Percentiles rank a stretch among this genome's conserved stretches.
These are phyloP conservation scores for Ceyx melanurus DNA, from an alignment of 2,113 vertebrate genomes.

Conservation along the genomic window DNA sequence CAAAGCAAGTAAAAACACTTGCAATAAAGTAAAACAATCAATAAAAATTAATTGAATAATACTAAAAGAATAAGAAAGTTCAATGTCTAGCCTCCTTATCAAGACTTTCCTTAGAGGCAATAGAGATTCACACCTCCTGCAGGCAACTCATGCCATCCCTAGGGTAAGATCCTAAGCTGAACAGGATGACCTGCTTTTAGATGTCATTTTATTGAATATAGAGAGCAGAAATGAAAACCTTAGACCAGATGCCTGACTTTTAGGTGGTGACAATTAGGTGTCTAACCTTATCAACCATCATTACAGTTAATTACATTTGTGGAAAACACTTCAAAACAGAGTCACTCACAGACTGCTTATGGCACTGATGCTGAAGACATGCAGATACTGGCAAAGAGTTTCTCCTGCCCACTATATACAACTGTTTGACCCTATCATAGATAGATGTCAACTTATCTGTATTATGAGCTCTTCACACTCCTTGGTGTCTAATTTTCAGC, in stretches of 20 bases:
- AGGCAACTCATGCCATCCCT: neutral
- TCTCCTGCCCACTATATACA: neutral
- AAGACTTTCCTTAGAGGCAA: neutral
- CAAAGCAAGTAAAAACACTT: neutral
- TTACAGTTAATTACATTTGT: neutral
- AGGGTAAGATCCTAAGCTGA: neutral
- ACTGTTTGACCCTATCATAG: neutral
- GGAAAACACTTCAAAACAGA: neutral
- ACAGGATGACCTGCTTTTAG: neutral
- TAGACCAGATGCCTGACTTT: neutral
- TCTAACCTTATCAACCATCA: neutral
- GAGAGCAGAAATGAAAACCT: neutral
- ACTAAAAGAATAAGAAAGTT: neutral
- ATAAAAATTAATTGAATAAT: neutral
- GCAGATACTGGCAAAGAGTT: neutral
- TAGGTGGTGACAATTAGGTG: neutral
- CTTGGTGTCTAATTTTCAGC: neutral
- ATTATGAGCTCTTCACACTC: neutral
- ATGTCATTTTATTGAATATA: neutral
- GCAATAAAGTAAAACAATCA: neutral
- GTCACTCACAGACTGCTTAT: neutral
- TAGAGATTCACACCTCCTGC: neutral
- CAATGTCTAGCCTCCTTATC: neutral
- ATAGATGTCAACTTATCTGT: neutral
- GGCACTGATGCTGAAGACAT: neutral